phyloP scores from a whole-genome alignment of 1,140 invertebrate species.

The Pogonus chalceus region DNA sequence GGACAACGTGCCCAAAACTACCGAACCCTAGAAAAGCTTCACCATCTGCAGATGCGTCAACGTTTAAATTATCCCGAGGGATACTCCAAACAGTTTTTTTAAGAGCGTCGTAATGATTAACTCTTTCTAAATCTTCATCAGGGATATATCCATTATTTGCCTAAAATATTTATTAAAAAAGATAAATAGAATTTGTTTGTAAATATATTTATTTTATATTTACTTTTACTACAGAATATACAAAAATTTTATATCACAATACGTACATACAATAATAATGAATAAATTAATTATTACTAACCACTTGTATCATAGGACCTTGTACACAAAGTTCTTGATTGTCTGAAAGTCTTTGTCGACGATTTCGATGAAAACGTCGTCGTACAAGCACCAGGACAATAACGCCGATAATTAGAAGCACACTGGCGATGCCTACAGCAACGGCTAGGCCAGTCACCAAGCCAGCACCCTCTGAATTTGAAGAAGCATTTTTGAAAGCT shows the following conservation, averaged over 20 bases:
- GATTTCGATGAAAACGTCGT: conserved; percentile 40
- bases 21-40: conserved; percentile 55
- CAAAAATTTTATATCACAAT: too few species aligned
- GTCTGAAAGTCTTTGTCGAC: conserved; percentile 42
- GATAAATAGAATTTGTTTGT: not conserved
- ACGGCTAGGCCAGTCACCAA: conserved; percentile 44
- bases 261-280: conserved; percentile 1
- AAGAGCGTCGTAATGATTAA: conserved; percentile 61
- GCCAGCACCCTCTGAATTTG: conserved; percentile 25
- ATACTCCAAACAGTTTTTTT: conserved; percentile 64
- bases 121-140: conserved; percentile 55
- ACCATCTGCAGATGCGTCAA: conserved; percentile 42
- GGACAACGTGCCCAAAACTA: conserved; percentile 62
- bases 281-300: conserved; percentile 19
- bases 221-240: too few species aligned
- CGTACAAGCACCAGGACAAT: conserved; percentile 49
- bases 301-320: conserved; percentile 52
- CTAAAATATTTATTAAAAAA: conserved; percentile 26
- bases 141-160: conserved; percentile 62
- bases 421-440: conserved; percentile 48
- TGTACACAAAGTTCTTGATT: conserved; percentile 56
- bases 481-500: conserved; percentile 16
- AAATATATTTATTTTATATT: too few species aligned
- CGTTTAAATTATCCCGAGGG: conserved; percentile 54
- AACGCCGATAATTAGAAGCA: conserved; percentile 46